Conservation (phyloP, 2,888 invertebrate species). For the Lysandra coridon region DNA sequence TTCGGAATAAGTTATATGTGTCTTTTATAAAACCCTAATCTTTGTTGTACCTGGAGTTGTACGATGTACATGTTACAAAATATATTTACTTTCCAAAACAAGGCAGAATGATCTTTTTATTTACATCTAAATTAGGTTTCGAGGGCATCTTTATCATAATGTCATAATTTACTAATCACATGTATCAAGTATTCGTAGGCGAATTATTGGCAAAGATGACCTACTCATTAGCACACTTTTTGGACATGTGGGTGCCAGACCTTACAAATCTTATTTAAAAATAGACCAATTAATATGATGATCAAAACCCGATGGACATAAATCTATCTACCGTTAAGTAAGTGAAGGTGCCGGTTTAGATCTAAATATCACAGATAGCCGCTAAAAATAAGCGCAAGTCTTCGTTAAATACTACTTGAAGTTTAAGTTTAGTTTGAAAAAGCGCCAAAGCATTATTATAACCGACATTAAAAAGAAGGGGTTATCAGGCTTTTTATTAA, state of each 20-base stretch:
- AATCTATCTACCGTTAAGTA: background rate
- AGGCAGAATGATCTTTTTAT: background rate
- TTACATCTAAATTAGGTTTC: background rate
- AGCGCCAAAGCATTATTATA: too few species aligned
- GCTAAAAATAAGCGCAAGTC: background rate
- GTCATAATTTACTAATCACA: conserved; percentile 10
- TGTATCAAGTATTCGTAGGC: conserved; percentile 9
- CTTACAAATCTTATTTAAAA: conserved; percentile 14
- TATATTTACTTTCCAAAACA: background rate
- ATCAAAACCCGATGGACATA: background rate
- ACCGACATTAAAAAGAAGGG: too few species aligned
- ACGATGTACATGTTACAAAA: background rate
- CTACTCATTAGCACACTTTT: conserved; percentile 24
- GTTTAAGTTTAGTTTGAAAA: too few species aligned
- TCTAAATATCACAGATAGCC: background rate
- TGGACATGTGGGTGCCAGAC: background rate
- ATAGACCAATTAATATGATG: background rate
- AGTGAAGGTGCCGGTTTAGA: background rate
- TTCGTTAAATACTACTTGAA: too few species aligned
- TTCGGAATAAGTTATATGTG: background rate
- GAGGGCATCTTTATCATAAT: background rate
- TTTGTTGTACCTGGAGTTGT: too few species aligned
- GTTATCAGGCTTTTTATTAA: too few species aligned
- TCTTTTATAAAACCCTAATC: too few species aligned
- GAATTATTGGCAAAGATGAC: conserved; percentile 29